phyloP scores from a whole-genome alignment of 2,888 invertebrate genomes.

The Limnephilus rhombicus region DNA sequence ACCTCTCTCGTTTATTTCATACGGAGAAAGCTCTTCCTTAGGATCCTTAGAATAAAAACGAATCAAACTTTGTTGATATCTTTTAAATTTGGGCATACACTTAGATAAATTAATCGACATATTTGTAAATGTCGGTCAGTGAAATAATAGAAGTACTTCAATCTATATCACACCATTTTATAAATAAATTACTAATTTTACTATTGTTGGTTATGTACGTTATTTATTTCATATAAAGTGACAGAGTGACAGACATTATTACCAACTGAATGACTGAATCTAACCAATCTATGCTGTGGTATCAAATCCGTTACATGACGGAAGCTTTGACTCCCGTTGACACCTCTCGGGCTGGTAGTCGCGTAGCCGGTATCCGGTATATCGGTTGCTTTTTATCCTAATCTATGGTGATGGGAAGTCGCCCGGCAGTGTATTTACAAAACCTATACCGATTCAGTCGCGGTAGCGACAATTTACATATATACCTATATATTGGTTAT shows the following conservation, averaged over 20 bases:
- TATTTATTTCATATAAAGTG: background rate
- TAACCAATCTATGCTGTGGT: too few species aligned
- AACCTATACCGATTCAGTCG: too few species aligned
- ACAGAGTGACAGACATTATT: background rate
- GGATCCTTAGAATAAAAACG: constrained; percentile 11
- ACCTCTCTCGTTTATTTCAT: constrained; percentile 27
- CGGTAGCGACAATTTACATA: too few species aligned
- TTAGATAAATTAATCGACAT: constrained; percentile 34
- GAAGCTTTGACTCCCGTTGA: background rate
- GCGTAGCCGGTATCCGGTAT: too few species aligned
- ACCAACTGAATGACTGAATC: background rate
- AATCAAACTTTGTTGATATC: background rate
- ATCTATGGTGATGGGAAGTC: too few species aligned
- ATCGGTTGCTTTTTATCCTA: too few species aligned
- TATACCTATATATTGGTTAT: too few species aligned
- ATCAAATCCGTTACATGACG: background rate
- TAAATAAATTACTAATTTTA: background rate
- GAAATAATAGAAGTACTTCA: background rate
- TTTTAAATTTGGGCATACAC: background rate
- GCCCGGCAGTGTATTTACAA: too few species aligned
- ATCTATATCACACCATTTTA: background rate
- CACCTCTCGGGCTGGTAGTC: too few species aligned
- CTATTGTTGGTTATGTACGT: background rate
- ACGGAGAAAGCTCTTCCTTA: background rate
- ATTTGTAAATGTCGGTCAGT: background rate